These are phyloP conservation scores for Formica selysi DNA, from an alignment of 1,140 invertebrate genomes.

Conservation along the genomic window DNA sequence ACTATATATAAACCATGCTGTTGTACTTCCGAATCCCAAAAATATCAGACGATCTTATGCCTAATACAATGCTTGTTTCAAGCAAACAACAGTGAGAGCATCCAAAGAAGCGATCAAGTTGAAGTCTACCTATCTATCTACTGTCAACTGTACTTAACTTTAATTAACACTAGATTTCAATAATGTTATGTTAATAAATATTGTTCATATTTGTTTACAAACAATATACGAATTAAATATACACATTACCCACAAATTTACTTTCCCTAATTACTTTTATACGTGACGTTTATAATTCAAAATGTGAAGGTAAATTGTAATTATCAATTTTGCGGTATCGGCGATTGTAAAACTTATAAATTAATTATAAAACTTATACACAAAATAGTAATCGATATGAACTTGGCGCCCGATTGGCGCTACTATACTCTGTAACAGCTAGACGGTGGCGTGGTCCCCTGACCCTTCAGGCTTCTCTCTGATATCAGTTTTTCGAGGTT, in stretches of 20 bases:
- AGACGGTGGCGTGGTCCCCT: no score
- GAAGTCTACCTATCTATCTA: slow-evolving; percentile 9
- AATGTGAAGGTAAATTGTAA: no score
- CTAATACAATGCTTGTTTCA: slow-evolving; percentile 14
- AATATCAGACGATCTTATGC: slow-evolving; percentile 27
- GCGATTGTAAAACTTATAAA: no score
- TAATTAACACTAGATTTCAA: slow-evolving; percentile 75
- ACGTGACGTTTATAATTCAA: no score
- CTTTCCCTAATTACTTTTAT: not conserved
- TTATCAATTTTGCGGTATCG: no score
- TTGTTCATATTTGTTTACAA: slow-evolving; percentile 83
- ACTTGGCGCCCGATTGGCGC: no score
- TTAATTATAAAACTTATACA: no score
- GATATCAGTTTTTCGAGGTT: not conserved
- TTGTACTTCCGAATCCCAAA: slow-evolving; percentile 47
- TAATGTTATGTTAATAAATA: slow-evolving; percentile 79
- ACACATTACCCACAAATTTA: not conserved
- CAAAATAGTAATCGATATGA: no score
- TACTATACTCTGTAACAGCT: no score
- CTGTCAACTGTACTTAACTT: slow-evolving; percentile 78
- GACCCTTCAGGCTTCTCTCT: no score
- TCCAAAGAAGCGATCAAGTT: slow-evolving; percentile 65
- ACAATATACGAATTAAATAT: slow-evolving; percentile 71
- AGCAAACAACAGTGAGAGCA: slow-evolving; percentile 15
- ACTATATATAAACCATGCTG: slow-evolving; percentile 13